Percentiles rank a stretch among this genome's conserved stretches.
Conservation (phyloP, 2,797 vertebrate species). For the Myotis myotis region DNA sequence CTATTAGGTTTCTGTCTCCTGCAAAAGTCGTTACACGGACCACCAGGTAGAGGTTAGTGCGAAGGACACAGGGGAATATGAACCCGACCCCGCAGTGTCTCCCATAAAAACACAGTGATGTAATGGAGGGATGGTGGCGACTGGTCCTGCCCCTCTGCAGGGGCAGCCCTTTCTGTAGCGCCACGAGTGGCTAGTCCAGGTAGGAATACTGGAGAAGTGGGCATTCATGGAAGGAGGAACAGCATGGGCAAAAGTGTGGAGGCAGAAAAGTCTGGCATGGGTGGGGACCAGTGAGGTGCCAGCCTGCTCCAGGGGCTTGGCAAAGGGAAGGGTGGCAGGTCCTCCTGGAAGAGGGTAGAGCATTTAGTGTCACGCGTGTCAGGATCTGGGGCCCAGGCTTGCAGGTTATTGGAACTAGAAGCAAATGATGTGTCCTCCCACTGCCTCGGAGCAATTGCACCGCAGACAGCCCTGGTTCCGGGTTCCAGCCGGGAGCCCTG, state of each 20-base stretch:
- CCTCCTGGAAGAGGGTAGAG: background rate
- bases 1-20: background rate
- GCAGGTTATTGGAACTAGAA: background rate
- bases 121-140: rapidly evolving
- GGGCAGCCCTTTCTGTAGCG: background rate
- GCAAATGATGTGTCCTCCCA: background rate
- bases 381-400: background rate
- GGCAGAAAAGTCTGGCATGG: background rate
- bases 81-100: background rate
- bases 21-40: no score
- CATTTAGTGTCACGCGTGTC: background rate
- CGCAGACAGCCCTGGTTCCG: background rate
- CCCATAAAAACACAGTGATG: no score
- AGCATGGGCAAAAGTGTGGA: background rate
- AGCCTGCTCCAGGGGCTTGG: background rate
- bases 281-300: background rate
- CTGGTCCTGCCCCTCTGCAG: background rate
- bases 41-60: background rate
- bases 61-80: background rate
- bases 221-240: background rate
- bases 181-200: background rate
- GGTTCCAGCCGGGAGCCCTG: background rate
- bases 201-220: background rate
- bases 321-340: background rate
- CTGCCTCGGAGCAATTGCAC: background rate